These are phyloP conservation scores for Poeciliopsis gracilis DNA, from an alignment of 2,797 vertebrate genomes.

Conservation along the genomic window DNA sequence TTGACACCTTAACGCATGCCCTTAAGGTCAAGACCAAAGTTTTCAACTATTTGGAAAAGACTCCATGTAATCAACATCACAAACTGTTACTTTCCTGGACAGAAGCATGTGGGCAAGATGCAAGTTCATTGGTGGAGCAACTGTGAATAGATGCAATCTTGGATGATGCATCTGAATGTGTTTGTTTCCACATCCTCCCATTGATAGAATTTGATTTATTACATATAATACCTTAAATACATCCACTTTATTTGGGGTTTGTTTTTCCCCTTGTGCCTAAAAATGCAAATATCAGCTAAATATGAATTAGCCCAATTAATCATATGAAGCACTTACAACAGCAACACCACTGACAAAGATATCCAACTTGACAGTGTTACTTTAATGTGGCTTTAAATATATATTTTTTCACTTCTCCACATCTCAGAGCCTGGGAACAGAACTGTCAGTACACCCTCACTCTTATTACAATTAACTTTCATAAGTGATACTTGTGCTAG, in stretches of 20 bases:
- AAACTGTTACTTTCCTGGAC: not conserved
- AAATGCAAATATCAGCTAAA: not conserved
- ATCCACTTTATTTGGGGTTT: not conserved
- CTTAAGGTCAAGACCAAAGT: not conserved
- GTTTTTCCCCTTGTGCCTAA: fast-evolving
- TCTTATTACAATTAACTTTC: constrained; percentile 1
- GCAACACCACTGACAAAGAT: not conserved
- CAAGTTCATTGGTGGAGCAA: not conserved
- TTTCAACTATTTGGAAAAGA: not conserved
- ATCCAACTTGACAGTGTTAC: not conserved
- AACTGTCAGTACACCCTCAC: not conserved
- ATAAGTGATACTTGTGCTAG: not conserved
- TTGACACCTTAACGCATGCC: not conserved
- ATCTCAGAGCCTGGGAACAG: not conserved
- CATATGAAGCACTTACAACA: not conserved
- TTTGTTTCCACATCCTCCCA: not conserved
- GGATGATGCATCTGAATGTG: not conserved
- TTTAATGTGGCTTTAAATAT: not conserved
- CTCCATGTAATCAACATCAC: not conserved
- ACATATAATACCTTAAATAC: not conserved
- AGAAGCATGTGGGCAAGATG: not conserved
- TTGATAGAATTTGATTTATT: not conserved
- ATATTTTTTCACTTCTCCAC: not conserved
- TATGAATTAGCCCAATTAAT: not conserved
- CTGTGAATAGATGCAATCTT: not conserved